Base-by-base conservation (phyloP, 2,888 invertebrate genomes). In the Lamproptera curius region DNA sequence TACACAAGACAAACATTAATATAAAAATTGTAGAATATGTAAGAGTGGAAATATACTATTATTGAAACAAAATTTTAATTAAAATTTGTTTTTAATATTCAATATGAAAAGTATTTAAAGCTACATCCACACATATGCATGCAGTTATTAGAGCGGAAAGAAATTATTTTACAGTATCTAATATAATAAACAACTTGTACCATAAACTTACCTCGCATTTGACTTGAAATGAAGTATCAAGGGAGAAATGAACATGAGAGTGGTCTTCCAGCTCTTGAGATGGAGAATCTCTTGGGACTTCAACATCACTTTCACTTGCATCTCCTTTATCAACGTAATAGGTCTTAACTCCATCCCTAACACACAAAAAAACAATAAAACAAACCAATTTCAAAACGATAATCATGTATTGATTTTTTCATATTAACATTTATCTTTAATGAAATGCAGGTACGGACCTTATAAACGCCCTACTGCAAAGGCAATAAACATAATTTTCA, bases 401-500 rank as follows among this genome's bases (percentile, higher is more conserved):
- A n/a, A n/a, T 31, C 11, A 33, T 45, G 15, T 55, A 55, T 51
- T 47, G 55, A 53, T 53, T 55, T 49, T 46, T 13, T 33, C 42
- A 46, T 43, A 42, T 14, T 37, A n/a, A 3, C 33, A 33, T 14
- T 42, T 34, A 3, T 54, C n/a, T 36, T 34, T 28, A 14, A 10
- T 5, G 35, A 14, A 15, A 17, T 26, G 8, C 9, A 28, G 15
- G 47, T 81, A 80, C 85, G 3, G 20, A 93, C 93, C 91, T 89
- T 65, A 92, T 88, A 65, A 91, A 91, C 53, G 91, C 91, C 76
- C 93, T 88, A 73, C 92, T 93, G 74, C 92, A 93, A 53, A 93
- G 86, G 75, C 93, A 93, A 66, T 91, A 91, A 59, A 92, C 84
- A 63, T 89, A 90, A 63, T 90, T 89, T 39, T 89, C 81, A 49